Base-by-base conservation (phyloP, 2,113 vertebrate genomes). In the Neogobius melanostomus region DNA sequence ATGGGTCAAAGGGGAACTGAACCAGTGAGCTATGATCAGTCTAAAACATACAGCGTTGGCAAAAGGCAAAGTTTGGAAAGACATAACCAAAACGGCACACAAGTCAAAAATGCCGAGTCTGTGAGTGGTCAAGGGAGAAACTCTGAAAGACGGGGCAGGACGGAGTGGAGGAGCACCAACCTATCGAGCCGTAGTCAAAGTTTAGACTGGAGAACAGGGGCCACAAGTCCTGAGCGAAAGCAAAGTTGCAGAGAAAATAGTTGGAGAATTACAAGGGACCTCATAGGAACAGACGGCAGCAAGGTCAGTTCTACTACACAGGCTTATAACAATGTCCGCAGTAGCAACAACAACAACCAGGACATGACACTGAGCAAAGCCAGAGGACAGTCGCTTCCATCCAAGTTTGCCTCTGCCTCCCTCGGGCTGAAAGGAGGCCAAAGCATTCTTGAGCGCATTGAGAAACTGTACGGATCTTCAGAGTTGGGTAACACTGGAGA, bases 381-480 rank as follows among this genome's bases (percentile, higher is more conserved):
- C 50, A 77, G 28, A 65, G 86, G 74, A 47, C 69, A 81, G 10
- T 90, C 91, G 52, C 75, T 92, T 11, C 90, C 90, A 28, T 60
- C 61, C 63, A 88, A 88, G 67, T 69, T 73, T 6, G 46, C 43
- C 54, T 76, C 71, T 56, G 4, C 62, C 17, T 72, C 67, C 0
- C 11, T 63, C 12, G 86, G 85, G 45, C 16, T 84, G 9, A 83
- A 78, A 68, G 80, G 85, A 70, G 86, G 89, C 60, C 83, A 87
- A 68, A 88, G 85, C 50, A 92, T 91, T 71, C 43, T 36, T 63
- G 87, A 91, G 52, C 76, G 91, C 28, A 93, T 92, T 47, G 80
- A 91, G 60, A 92, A 85, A 68, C 90, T 93, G 6, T 91, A 74
- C 9, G 74, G 82, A 7, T 68, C 77, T 16, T 65, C 70, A 49